Base-by-base conservation (phyloP, 2,888 invertebrate species). In the Stomorhina lunata region DNA sequence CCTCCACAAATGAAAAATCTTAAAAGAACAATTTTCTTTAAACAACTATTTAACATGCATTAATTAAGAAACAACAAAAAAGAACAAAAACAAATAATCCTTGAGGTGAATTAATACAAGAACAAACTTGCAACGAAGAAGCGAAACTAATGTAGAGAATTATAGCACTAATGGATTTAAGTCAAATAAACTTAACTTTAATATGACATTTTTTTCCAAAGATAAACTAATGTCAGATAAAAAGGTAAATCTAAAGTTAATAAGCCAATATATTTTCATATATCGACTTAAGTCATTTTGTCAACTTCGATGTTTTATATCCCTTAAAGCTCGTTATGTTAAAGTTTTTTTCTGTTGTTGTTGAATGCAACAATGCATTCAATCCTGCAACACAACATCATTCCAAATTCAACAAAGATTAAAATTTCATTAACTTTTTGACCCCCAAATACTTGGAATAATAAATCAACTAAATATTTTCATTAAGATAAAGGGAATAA, bases 21-120 rank as follows among this genome's bases (percentile, higher is more conserved):
- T n/a, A 29, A 29, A 29, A 55, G 27, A 37, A 40, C 4, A 32
- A 10, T 12, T 27, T 76, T 45, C n/a, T 29, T 37, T 37, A 53
- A 50, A 34, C 34, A 71, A 17, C 3, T 61, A 32, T 55, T 48
- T 53, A 61, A 17, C 9, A 12, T 40, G 25, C 43, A 63, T 63
- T 65, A 48, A 59, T 59, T 66, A 29, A 79, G 59, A 37, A 48
- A n/a, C n/a, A n/a, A n/a, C n/a, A n/a, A n/a, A n/a, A n/a, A n/a
- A n/a, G n/a, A n/a, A n/a, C n/a, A n/a, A 59, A 22, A 22, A 5
- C 0, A 73, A 37, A 17, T n/a, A 75, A 50, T 69, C 69, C 57
- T 75, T 75, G 65, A 57, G 57, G 55, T 57, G 17, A 34, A 65
- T 65, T 29, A n/a, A 45, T 55, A 20, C 40, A 34, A 27, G 9